Base-by-base conservation (phyloP, 2,113 vertebrate genomes). In the Hippotragus niger region DNA sequence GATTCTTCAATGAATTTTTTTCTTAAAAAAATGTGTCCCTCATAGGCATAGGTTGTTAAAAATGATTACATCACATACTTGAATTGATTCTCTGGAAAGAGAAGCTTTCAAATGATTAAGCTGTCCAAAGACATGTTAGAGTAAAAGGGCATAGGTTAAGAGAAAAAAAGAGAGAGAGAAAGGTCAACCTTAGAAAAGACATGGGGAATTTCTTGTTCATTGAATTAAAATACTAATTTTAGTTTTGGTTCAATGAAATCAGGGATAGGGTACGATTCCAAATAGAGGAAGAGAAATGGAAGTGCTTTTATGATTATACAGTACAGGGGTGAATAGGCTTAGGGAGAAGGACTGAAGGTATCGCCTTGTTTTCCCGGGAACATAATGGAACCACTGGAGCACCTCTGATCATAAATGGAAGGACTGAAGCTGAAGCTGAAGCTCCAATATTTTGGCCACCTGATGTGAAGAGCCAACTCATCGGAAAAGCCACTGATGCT, bases 191-290 rank as follows among this genome's bases (percentile, higher is more conserved):
- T 91, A 40, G n/a, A n/a, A 78, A 91, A 33, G 50, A n/a, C 1
- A 23, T 45, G 2, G 17, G 7, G 3, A 52, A 15, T 57, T 23
- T 16, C 23, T 19, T 89, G 4, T 82, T 8, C 87, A 45, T 80
- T 58, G 4, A 91, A 45, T 12, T 27, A 8, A 89, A 94, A 96
- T 64, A 7, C 11, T 88, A 84, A 40, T 71, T 84, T 93, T 81
- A 50, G 2, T 14, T 76, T 88, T 81, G 74, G 36, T 64, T 89
- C 27, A 9, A 3, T 88, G 43, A 95, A 93, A 62, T 33, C 19
- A 80, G 21, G 15, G 19, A 10, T 27, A 14, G 17, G 14, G 3
- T 57, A n/a, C 43, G 57, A 27, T 1, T 40, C 5, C 45, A 55
- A 78, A 82, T 3, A 57, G 45, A 50, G 17, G 25, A 60, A 60